Evolutionary conservation across 1,140 invertebrate genomes (phyloP).

Genomic region (Apis cerana): DNA sequence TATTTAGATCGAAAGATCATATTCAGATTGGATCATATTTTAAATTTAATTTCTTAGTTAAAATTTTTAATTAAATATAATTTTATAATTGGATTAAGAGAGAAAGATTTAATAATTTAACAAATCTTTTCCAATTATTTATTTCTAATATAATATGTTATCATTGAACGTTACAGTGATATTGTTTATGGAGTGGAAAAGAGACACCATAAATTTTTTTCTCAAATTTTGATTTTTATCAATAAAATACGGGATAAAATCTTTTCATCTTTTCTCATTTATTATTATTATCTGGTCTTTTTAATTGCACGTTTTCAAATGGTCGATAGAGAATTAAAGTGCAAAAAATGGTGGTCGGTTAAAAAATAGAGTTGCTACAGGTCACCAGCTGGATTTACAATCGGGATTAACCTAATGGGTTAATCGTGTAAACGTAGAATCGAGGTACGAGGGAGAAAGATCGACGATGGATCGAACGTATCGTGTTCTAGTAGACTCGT

Average conservation of each 20-base stretch:
- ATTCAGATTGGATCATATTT: no score
- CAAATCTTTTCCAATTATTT: no score
- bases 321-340: neutral
- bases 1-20: no score
- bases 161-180: no score
- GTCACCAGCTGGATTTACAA: slow-evolving; percentile 40
- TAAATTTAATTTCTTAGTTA: no score
- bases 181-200: no score
- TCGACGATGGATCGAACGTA: slow-evolving; percentile 56
- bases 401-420: slow-evolving; percentile 62
- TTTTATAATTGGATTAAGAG: no score
- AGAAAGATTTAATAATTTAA: no score
- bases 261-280: neutral
- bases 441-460: slow-evolving; percentile 33
- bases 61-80: no score
- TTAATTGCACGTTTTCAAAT: neutral
- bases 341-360: neutral
- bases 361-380: slow-evolving; percentile 31
- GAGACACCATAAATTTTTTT: no score
- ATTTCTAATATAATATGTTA: no score
- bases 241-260: neutral
- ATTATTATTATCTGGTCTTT: neutral
- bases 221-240: neutral
- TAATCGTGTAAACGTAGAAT: slow-evolving; percentile 55
- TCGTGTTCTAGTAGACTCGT: slow-evolving; percentile 31